Evolutionary conservation across 1,140 invertebrate genomes (phyloP).

Genomic region (Tyrophagus putrescentiae): DNA sequence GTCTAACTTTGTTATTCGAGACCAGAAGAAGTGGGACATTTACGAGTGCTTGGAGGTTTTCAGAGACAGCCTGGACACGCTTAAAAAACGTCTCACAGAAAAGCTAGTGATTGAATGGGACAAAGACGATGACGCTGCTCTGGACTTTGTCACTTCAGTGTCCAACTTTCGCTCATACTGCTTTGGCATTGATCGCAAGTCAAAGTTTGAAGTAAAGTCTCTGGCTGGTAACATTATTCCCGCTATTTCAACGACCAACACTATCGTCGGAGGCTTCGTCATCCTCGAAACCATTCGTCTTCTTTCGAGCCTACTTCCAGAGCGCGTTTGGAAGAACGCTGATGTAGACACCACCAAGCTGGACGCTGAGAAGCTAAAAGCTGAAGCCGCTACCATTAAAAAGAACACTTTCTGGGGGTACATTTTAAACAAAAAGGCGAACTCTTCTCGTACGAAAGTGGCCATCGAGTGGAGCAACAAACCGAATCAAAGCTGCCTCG

Average conservation of each 20-base stretch:
- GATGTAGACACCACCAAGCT: constrained; percentile 16
- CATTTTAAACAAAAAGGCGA: constrained; percentile 32
- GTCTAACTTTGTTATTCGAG: constrained; percentile 36
- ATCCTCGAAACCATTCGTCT: constrained; percentile 74
- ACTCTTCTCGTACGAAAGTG: constrained; percentile 28
- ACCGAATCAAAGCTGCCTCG: constrained; percentile 51
- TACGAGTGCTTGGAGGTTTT: constrained; percentile 61
- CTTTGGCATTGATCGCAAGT: constrained; percentile 74
- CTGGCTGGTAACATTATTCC: constrained; percentile 97
- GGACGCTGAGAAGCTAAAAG: background rate
- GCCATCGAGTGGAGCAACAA: constrained; percentile 38
- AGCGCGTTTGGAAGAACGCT: constrained; percentile 50
- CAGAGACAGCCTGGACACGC: constrained; percentile 46
- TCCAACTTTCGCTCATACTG: constrained; percentile 82
- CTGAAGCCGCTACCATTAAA: constrained; percentile 2
- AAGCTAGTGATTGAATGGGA: constrained; percentile 67
- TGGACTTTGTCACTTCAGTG: constrained; percentile 92
- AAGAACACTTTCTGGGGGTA: constrained; percentile 27
- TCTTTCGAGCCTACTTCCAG: constrained; percentile 49
- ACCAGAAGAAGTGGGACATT: constrained; percentile 67
- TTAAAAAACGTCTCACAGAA: constrained; percentile 41
- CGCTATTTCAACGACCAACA: constrained; percentile 96
- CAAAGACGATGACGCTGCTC: constrained; percentile 81
- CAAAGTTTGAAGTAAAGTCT: constrained; percentile 88
- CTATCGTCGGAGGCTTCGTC: constrained; percentile 84